Evolutionary conservation across 2,113 vertebrate species (phyloP).

Genomic region (Puma concolor): DNA sequence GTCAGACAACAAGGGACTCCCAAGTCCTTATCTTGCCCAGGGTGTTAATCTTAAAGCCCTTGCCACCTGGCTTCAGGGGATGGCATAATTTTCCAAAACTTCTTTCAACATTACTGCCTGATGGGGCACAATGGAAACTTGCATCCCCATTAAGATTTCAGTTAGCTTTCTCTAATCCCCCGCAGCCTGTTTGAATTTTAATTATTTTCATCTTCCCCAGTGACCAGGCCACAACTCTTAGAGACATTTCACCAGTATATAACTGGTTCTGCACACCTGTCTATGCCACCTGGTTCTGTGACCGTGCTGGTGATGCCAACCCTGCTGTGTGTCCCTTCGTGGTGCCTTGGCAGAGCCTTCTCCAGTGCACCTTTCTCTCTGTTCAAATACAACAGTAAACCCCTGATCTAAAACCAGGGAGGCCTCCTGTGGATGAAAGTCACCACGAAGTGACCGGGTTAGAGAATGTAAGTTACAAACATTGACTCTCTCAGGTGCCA

Average conservation of each 20-base stretch:
- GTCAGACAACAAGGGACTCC: not conserved
- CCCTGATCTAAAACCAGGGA: not conserved
- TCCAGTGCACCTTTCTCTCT: not conserved
- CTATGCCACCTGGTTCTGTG: not conserved
- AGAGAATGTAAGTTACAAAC: not conserved
- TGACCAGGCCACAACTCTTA: not conserved
- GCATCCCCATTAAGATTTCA: not conserved
- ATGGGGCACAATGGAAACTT: not conserved
- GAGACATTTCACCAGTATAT: not conserved
- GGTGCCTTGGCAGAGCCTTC: not conserved
- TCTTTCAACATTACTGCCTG: not conserved
- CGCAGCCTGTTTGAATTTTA: not conserved
- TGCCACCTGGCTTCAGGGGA: not conserved
- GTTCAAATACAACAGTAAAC: not conserved
- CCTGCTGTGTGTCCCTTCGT: not conserved
- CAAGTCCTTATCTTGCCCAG: not conserved
- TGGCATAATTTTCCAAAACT: not conserved
- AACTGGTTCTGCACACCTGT: not conserved
- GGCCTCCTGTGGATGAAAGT: not conserved
- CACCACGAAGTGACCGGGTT: not conserved
- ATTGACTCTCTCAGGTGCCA: not conserved
- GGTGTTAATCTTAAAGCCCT: not conserved
- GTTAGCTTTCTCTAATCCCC: not conserved
- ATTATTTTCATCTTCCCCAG: not conserved
- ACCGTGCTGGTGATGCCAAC: accelerated